phyloP scores from a whole-genome alignment of 2,888 invertebrate genomes.

The Heteromurus nitidus region DNA sequence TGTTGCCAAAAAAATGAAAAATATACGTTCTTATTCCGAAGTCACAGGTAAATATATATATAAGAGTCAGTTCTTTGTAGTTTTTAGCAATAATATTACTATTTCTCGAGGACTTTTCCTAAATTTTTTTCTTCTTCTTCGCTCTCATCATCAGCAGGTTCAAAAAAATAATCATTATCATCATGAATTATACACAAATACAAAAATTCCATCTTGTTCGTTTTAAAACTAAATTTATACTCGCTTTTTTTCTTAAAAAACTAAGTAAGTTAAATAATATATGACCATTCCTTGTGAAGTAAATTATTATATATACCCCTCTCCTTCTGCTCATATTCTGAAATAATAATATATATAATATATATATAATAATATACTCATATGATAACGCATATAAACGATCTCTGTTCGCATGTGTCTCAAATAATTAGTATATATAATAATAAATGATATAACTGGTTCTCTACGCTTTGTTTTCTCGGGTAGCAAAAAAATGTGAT shows the following conservation, averaged over 20 bases:
- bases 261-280: constrained; percentile 22
- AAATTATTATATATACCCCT: constrained; percentile 40
- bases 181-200: constrained; percentile 44
- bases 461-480: constrained; percentile 34
- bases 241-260: background rate
- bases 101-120: constrained; percentile 31
- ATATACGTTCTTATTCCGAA: constrained; percentile 70
- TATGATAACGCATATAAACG: constrained; percentile 50
- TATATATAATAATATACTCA: constrained; percentile 46
- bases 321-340: constrained; percentile 4
- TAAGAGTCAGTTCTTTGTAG: constrained; percentile 62
- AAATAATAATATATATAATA: constrained; percentile 29
- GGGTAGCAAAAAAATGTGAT: constrained; percentile 34
- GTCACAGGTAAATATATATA: constrained; percentile 65
- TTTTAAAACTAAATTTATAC: constrained; percentile 21
- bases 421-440: background rate
- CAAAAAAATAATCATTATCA: constrained; percentile 66
- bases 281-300: constrained; percentile 1
- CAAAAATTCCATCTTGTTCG: constrained; percentile 42
- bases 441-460: constrained; percentile 27
- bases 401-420: constrained; percentile 33
- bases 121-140: constrained; percentile 4
- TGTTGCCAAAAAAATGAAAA: constrained; percentile 72
- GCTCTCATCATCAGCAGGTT: constrained; percentile 65
- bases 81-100: constrained; percentile 34